Base-by-base conservation (phyloP, 2,888 invertebrate genomes). In the Tinea pellionella region DNA sequence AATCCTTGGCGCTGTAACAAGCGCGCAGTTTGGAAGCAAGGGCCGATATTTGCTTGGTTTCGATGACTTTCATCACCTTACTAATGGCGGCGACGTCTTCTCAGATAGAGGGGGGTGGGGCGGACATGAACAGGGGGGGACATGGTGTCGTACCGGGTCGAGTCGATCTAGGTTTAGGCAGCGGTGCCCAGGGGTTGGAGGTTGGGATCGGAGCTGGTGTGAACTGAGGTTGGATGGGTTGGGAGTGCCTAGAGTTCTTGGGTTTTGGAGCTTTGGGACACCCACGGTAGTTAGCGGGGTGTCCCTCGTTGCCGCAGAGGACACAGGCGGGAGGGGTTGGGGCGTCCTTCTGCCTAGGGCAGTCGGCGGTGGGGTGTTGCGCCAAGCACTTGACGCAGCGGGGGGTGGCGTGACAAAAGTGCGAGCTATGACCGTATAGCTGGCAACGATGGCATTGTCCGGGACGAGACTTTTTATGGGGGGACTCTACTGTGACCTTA, bases 391-490 rank as follows among this genome's bases (percentile, higher is more conserved):
- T 59, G 4, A 59, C 59, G 41, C 59, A 59, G 16, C 59, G 37
- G n/a, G 18, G 8, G 2, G 13, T 9, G 2, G 59, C 59, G 41
- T 15, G 19, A 32, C 59, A 59, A 11, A 13, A 37, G 11, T 18
- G 32, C 13, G 59, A 32, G 12, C 37, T 37, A 41, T 59, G 59
- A 3, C 59, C 59, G 37, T 59, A 59, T 3, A 59, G 18, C 16
- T 59, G 59, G 41, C 59, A 59, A 13, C 57, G 41, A 18, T 59
- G 59, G 59, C 59, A 59, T 18, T 59, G 59, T 2, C 15, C 32
- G 13, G 16, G 16, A 2, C n/a, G 12, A 9, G 7, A n/a, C 18
- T 16, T 7, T 32, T 57, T 57, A 13, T 29, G 59, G n/a, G 59
- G 59, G n/a, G 13, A 4, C 41, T 59, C 59, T 11, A 59, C 59